Base-by-base conservation (phyloP, 2,888 invertebrate species). In the Lampropteryx suffumata region DNA sequence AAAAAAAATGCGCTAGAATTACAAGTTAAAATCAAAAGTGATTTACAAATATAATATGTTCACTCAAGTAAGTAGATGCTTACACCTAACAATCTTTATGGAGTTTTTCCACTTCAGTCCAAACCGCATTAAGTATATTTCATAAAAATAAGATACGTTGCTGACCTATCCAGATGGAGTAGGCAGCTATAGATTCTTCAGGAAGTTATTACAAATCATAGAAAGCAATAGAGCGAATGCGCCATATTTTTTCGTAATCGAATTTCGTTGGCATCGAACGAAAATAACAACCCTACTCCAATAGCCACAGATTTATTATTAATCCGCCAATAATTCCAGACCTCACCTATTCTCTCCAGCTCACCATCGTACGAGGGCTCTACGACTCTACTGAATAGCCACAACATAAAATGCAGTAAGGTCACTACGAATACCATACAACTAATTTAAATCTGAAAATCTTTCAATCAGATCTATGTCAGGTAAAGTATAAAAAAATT, bases 251-350 rank as follows among this genome's bases (percentile, higher is more conserved):
- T 48, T 48, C 53, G 32, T 48, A 53, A 49, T 53, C 53, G 53
- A 53, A 53, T 53, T 48, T 49, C 40, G 40, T 26, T 40, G 48
- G 48, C 53, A 41, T 48, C 53, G 48, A 41, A 41, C 48, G 48
- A 53, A 48, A 53, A 57, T 45, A 53, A 53, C 55, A 59, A 55
- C 50, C 55, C 50, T 41, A 47, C 54, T 43, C 7, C 26, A 57
- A 35, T 50, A 35, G 71, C 67, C 61, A 67, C 65, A 71, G 72
- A 79, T 80, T 76, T 80, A 79, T 80, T 76, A 79, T 80, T 73
- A 79, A 82, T 75, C 78, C 69, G 61, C 66, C 77, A 73, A 79
- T 76, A 76, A 75, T 71, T 67, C 71, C 51, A 62, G 52, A 46
- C 42, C 57, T 57, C 57, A 54, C 60, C 50, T 55, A 57, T 55